Evolutionary conservation across 2,888 invertebrate genomes (phyloP).

Genomic region (Caenorhabditis uteleia): DNA sequence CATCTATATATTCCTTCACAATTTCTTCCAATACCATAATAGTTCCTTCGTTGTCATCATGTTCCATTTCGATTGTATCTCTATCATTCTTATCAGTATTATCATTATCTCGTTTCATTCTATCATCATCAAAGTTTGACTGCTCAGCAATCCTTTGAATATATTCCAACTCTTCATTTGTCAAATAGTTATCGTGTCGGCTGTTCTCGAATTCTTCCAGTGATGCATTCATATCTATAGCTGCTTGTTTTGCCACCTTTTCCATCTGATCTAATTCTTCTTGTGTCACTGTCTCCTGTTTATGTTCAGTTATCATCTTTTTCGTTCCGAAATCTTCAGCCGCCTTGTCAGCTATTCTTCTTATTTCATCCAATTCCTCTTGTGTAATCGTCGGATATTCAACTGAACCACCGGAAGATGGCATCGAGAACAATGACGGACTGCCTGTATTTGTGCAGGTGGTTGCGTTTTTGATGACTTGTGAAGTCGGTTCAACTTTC

Average conservation of each 20-base stretch:
- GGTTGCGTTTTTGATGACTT: too few relatives aligned
- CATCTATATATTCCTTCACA: too few relatives aligned
- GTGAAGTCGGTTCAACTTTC: too few relatives aligned
- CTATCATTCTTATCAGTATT: too few relatives aligned
- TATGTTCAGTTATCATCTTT: not conserved
- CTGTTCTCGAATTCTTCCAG: not conserved
- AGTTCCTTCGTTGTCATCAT: too few relatives aligned
- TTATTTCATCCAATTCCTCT: constrained; percentile 57
- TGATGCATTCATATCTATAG: not conserved
- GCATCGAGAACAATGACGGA: too few relatives aligned
- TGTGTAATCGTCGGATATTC: constrained; percentile 31
- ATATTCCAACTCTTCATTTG: constrained; percentile 59
- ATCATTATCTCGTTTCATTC: too few relatives aligned
- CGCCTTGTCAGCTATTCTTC: constrained; percentile 12
- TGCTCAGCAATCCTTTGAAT: constrained; percentile 49
- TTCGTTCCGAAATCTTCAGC: constrained; percentile 22
- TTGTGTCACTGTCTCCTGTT: constrained; percentile 1
- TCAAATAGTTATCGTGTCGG: constrained; percentile 24
- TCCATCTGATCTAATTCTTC: constrained; percentile 14
- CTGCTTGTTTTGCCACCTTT: constrained; percentile 6
- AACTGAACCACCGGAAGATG: too few relatives aligned
- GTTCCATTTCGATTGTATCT: too few relatives aligned
- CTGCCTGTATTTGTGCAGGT: too few relatives aligned
- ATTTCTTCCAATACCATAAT: too few relatives aligned
- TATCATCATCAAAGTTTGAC: constrained; percentile 19